Conservation (phyloP, 1,140 invertebrate species). For the Drosophila subpulchrella region DNA sequence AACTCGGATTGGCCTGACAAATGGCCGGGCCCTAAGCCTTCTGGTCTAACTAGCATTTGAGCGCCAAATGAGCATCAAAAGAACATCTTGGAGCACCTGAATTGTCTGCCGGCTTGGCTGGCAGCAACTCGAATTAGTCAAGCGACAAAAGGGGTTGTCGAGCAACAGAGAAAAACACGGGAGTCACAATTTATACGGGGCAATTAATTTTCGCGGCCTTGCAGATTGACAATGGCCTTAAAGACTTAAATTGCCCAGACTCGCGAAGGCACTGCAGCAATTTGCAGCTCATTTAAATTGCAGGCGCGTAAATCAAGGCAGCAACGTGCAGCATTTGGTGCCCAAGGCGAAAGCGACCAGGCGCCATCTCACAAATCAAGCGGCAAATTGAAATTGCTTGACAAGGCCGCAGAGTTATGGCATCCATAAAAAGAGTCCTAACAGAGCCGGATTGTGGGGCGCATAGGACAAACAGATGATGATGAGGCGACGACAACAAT, state of each 20-base stretch:
- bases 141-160: conserved; percentile 18
- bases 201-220: conserved; percentile 57
- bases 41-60: conserved; percentile 34
- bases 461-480: conserved; percentile 3
- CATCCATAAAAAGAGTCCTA: conserved; percentile 51
- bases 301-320: conserved; percentile 61
- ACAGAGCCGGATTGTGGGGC: conserved; percentile 1
- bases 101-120: conserved; percentile 46
- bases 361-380: conserved; percentile 66
- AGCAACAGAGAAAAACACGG: conserved; percentile 9
- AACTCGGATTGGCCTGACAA: conserved; percentile 33
- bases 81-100: conserved; percentile 30
- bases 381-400: conserved; percentile 56
- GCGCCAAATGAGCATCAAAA: conserved; percentile 25
- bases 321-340: conserved; percentile 51
- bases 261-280: conserved; percentile 39
- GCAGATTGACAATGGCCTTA: conserved; percentile 41
- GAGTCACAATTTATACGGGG: conserved; percentile 52
- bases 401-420: conserved; percentile 59
- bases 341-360: conserved; percentile 26
- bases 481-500: background rate
- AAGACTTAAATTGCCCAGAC: conserved; percentile 38
- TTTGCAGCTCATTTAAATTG: conserved; percentile 78
- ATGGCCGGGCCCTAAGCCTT: conserved; percentile 55
- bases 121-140: conserved; percentile 59